Conservation (phyloP, 2,888 invertebrate genomes). For the Pterobdella sp. region DNA sequence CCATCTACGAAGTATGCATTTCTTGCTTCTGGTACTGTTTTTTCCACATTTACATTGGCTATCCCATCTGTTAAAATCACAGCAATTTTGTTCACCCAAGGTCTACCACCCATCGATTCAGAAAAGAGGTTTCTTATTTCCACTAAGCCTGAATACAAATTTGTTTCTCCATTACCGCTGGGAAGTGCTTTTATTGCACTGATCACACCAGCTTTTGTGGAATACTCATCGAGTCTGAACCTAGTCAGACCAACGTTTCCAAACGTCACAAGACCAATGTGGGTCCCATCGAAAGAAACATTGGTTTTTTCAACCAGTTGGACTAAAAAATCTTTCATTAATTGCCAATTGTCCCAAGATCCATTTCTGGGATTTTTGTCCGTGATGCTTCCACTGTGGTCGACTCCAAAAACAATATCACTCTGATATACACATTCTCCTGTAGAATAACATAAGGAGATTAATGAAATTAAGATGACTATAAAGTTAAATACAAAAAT, state of each 20-base stretch:
- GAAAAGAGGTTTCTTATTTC: background rate
- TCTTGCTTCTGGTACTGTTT: constrained; percentile 43
- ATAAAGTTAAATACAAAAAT: too few relatives aligned
- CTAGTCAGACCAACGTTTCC: constrained; percentile 31
- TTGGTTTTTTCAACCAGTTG: constrained; percentile 14
- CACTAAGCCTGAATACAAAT: constrained; percentile 27
- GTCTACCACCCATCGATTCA: constrained; percentile 42
- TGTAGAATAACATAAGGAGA: too few relatives aligned
- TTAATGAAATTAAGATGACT: too few relatives aligned
- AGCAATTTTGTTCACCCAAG: constrained; percentile 42
- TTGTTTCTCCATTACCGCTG: constrained; percentile 27
- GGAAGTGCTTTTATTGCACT: constrained; percentile 27
- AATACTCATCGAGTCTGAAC: constrained; percentile 30
- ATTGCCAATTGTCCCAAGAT: constrained; percentile 31
- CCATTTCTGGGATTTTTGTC: constrained; percentile 30
- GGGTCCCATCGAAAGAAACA: constrained; percentile 31
- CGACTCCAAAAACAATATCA: constrained; percentile 33
- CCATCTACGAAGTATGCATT: constrained; percentile 20
- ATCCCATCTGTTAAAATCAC: constrained; percentile 45
- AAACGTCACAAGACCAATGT: constrained; percentile 36
- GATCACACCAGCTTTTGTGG: background rate
- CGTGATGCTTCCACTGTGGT: constrained; percentile 33
- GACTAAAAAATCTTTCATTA: constrained; percentile 28
- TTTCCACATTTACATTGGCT: constrained; percentile 42
- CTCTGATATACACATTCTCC: constrained; percentile 15